These are phyloP conservation scores for Agelastica alni DNA, from an alignment of 2,888 invertebrate genomes.

Conservation along the genomic window DNA sequence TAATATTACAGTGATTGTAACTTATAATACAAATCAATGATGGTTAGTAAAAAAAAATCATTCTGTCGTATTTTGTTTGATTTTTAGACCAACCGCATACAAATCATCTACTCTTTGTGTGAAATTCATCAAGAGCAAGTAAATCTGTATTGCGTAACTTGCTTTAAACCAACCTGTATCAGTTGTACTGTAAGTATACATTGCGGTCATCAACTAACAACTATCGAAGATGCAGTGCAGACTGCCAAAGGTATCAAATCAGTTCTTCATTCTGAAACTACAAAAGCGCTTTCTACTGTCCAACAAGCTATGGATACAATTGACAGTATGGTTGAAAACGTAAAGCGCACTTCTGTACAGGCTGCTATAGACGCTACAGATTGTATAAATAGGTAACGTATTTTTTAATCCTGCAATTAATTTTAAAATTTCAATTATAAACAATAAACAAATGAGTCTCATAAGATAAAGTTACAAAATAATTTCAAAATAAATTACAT, in stretches of 20 bases:
- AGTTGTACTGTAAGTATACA: slow-evolving; percentile 72
- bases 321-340: slow-evolving; percentile 65
- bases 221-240: slow-evolving; percentile 58
- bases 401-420: too few relatives aligned
- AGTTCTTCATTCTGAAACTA: slow-evolving; percentile 48
- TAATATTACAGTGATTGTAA: slow-evolving; percentile 5
- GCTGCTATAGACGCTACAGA: slow-evolving; percentile 73
- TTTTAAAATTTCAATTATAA: too few relatives aligned
- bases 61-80: neutral
- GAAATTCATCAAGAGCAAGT: slow-evolving; percentile 45
- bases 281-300: slow-evolving; percentile 54
- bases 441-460: too few relatives aligned
- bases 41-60: neutral
- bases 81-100: slow-evolving; percentile 43
- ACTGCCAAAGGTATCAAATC: slow-evolving; percentile 55
- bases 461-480: too few relatives aligned
- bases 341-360: slow-evolving; percentile 64
- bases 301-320: slow-evolving; percentile 60
- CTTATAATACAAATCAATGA: neutral
- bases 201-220: slow-evolving; percentile 51
- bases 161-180: slow-evolving; percentile 68
- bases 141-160: slow-evolving; percentile 64
- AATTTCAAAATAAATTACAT: too few relatives aligned
- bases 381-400: slow-evolving; percentile 67
- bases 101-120: slow-evolving; percentile 43